Percentiles rank a stretch among this genome's conserved stretches.
Evolutionary conservation across 2,113 vertebrate species (phyloP).

Genomic region (Indicator indicator): DNA sequence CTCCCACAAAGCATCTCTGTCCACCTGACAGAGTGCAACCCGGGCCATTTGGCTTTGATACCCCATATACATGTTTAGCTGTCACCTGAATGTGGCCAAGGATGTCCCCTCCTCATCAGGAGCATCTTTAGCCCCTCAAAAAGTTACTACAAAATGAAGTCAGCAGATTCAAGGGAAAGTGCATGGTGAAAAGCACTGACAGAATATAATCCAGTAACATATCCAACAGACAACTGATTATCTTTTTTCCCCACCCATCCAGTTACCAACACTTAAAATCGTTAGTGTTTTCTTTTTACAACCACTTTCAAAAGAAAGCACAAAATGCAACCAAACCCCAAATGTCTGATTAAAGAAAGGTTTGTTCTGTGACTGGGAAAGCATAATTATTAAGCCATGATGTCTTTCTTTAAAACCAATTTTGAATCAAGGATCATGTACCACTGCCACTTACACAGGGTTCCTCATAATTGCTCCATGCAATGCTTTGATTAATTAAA

Average conservation of each 20-base stretch:
- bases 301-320: background rate
- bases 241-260: background rate
- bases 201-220: background rate
- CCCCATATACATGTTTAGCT: background rate
- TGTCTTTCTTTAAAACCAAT: slow-evolving; percentile 73
- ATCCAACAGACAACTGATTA: background rate
- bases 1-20: background rate
- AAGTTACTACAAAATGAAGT: background rate
- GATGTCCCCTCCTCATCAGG: background rate
- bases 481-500: slow-evolving; percentile 80
- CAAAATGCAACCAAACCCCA: background rate
- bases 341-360: background rate
- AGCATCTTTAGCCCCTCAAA: background rate
- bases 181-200: background rate
- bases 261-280: background rate
- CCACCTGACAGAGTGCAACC: background rate
- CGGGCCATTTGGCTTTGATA: background rate
- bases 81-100: background rate
- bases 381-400: slow-evolving; percentile 71
- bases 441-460: slow-evolving; percentile 68
- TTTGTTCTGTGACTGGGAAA: slow-evolving; percentile 39
- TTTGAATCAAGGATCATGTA: slow-evolving; percentile 63
- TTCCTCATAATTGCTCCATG: slow-evolving; percentile 72
- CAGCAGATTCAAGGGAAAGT: background rate
- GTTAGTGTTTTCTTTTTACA: background rate